These are phyloP conservation scores for Petrocephalus sullivani DNA, from an alignment of 2,797 vertebrate genomes.

Conservation along the genomic window DNA sequence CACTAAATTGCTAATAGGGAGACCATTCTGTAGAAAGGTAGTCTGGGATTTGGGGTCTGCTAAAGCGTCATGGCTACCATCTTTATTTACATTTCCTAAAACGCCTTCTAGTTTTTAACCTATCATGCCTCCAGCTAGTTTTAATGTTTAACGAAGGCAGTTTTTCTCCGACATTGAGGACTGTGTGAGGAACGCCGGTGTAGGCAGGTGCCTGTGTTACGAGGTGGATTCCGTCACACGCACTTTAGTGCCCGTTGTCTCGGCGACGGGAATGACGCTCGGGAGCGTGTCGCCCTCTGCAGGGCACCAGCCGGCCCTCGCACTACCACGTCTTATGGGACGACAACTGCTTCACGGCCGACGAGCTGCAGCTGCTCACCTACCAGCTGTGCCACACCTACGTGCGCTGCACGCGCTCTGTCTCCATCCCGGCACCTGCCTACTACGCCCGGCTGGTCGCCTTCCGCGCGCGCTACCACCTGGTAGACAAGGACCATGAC, in stretches of 20 bases:
- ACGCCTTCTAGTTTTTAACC: not conserved
- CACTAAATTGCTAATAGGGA: not conserved
- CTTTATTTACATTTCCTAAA: not conserved
- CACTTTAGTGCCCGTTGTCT: not conserved
- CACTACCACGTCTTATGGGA: conserved; percentile 99
- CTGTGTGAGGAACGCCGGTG: not conserved
- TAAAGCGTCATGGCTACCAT: not conserved
- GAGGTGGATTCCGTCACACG: not conserved
- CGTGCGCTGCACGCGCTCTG: conserved; percentile 90
- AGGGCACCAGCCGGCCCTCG: conserved; percentile 98
- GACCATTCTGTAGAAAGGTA: not conserved
- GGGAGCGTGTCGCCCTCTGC: not conserved
- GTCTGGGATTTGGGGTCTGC: not conserved
- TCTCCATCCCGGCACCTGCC: conserved; percentile 95
- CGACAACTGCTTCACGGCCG: conserved; percentile 96
- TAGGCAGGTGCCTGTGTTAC: not conserved
- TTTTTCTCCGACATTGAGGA: not conserved
- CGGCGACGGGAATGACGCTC: not conserved
- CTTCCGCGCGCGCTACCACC: conserved; percentile 92
- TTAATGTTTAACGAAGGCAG: not conserved
- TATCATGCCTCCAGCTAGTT: not conserved
- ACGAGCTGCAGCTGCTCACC: conserved; percentile 92
- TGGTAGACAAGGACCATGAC: conserved; percentile 99
- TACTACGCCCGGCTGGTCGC: conserved; percentile 95
- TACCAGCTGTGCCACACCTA: conserved; percentile 99